phyloP scores from a whole-genome alignment of 2,888 invertebrate genomes.

The Lycophotia porphyrea region DNA sequence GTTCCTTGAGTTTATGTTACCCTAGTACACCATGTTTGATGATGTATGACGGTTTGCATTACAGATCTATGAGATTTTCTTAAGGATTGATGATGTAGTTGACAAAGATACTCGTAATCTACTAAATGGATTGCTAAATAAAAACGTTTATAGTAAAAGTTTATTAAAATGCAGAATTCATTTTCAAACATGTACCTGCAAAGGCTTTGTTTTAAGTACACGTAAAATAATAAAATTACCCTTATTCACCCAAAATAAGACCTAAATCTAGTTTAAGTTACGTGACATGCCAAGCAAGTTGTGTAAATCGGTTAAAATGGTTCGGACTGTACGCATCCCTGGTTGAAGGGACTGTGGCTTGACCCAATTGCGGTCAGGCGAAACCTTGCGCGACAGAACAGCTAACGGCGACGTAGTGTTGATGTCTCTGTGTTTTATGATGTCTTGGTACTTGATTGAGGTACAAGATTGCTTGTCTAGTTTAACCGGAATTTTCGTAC shows the following conservation, averaged over 20 bases:
- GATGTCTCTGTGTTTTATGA: slow-evolving; percentile 54
- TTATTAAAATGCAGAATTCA: not conserved
- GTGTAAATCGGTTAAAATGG: slow-evolving; percentile 54
- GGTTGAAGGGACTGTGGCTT: slow-evolving; percentile 56
- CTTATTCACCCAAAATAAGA: slow-evolving; percentile 10
- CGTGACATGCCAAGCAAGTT: slow-evolving; percentile 33
- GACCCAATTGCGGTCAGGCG: slow-evolving; percentile 61
- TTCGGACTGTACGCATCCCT: slow-evolving; percentile 29
- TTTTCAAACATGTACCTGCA: not conserved
- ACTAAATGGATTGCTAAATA: not conserved
- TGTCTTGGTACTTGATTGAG: slow-evolving; percentile 44
- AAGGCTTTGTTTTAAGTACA: slow-evolving; percentile 5
- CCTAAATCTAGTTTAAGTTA: slow-evolving; percentile 43
- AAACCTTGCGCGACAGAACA: slow-evolving; percentile 25
- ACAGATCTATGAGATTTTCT: not conserved
- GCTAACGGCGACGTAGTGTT: slow-evolving; percentile 27
- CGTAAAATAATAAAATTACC: slow-evolving; percentile 33
- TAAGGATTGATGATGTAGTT: slow-evolving; percentile 16
- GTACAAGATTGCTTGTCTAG: not conserved
- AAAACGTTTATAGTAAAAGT: not conserved
- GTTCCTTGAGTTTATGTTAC: slow-evolving; percentile 37
- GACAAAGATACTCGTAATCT: not conserved
- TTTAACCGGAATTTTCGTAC: not conserved
- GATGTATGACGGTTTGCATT: slow-evolving; percentile 31
- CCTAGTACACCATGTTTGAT: slow-evolving; percentile 49